Evolutionary conservation across 1,140 invertebrate genomes (phyloP), one percentile per base, ranked within the genome.

Genomic region (Pseudomyrmex concolor): DNA sequence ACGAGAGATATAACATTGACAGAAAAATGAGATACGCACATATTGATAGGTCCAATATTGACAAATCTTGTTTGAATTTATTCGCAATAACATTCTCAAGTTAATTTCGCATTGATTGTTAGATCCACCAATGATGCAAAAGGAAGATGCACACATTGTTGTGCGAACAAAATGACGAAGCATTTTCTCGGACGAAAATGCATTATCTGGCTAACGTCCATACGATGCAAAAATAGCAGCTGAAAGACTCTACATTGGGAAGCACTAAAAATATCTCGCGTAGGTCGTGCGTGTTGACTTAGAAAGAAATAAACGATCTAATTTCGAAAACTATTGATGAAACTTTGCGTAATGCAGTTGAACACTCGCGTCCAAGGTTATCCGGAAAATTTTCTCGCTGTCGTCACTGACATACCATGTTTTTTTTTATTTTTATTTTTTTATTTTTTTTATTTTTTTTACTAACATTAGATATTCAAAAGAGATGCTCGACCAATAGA

Each of bases 241-340:
- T 55, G 51, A 50, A 62, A 62, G 59, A 25, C 66, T 77, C 63
- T 13, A 59, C 60, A 8, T 63, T 70, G 81, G 25, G 60, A 54
- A 86, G 64, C 72, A 83, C 81, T 78, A 84, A 78, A 77, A 84
- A 86, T 86, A 86, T 51, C n/a, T 17, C 22, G 72, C 60, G 81
- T 55, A 59, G 60, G 71, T 45, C 8, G 62, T 19, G 48, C 19
- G 7, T 34, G 10, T 43, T 17, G 13, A 71, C 71, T 67, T 62
- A 57, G 54, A 87, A 83, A 76, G 43, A 68, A 55, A 76, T 54
- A 7, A 57, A 15, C 34, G 22, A 77, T 66, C 55, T 78, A 54
- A 76, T 76, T 72, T 57, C 17, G 43, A 62, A n/a, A 17, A 22
- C 4, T n/a, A 13, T 60, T 15, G n/a, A 19, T 0, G 12, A 4